Conservation (phyloP, 1,140 invertebrate species). For the Lasaia peninsularis region DNA sequence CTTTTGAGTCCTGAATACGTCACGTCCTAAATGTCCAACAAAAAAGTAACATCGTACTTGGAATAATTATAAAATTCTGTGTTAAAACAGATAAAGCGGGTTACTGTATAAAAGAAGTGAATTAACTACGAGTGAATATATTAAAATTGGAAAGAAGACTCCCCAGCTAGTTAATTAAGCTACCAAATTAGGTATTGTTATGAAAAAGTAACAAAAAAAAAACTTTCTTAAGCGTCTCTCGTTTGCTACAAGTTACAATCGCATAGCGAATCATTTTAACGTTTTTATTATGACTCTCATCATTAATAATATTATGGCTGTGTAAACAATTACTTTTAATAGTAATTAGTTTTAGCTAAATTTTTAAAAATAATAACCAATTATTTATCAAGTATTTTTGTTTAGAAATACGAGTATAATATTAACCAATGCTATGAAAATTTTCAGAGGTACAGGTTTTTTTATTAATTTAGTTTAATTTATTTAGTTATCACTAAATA, state of each 20-base stretch:
- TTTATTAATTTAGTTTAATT: too few relatives aligned
- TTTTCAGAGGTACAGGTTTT: too few relatives aligned
- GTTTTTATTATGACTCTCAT: too few relatives aligned
- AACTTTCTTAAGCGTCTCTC: constrained; percentile 33
- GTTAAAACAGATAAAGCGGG: constrained; percentile 3
- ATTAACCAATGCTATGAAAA: too few relatives aligned
- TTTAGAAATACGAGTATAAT: too few relatives aligned
- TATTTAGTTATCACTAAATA: too few relatives aligned
- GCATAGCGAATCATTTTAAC: constrained; percentile 12
- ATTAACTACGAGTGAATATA: constrained; percentile 15
- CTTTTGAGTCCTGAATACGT: too few relatives aligned
- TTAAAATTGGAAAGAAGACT: constrained; percentile 24
- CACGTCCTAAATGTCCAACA: not conserved
- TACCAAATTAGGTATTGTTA: constrained; percentile 53
- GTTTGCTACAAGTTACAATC: constrained; percentile 18
- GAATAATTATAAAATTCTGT: constrained; percentile 6
- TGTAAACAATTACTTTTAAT: too few relatives aligned
- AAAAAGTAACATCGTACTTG: not conserved
- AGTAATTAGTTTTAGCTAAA: too few relatives aligned
- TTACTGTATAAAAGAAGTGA: not conserved
- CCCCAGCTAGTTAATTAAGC: constrained; percentile 45
- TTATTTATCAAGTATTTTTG: too few relatives aligned
- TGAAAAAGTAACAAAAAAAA: constrained; percentile 45
- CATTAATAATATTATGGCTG: too few relatives aligned
- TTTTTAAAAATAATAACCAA: too few relatives aligned